A percentile compares a stretch with the other conserved stretches of the same genome.
phyloP scores from a whole-genome alignment of 1,140 invertebrate genomes.

The Ceratina australensis region DNA sequence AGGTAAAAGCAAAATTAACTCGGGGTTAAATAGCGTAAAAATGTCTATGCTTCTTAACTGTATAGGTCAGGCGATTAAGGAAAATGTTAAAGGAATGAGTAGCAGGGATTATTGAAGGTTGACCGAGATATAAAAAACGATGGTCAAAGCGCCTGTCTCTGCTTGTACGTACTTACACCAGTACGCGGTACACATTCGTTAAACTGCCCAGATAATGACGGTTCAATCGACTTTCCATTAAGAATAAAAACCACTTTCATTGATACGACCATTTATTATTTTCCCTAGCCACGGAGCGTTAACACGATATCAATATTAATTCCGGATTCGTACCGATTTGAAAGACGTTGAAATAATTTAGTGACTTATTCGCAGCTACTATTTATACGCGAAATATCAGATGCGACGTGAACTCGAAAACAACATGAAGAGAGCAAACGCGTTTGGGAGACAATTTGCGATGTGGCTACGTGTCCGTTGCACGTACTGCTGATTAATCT shows the following conservation, averaged over 20 bases:
- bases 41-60: slow-evolving; percentile 27
- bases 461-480: slow-evolving; percentile 18
- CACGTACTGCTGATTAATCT: slow-evolving; percentile 8
- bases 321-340: background rate
- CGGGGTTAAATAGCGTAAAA: slow-evolving; percentile 20
- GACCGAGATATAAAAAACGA: slow-evolving; percentile 22
- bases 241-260: background rate
- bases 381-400: background rate
- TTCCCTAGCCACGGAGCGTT: too few relatives aligned
- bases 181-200: slow-evolving; percentile 16
- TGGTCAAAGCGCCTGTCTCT: background rate
- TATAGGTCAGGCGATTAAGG: slow-evolving; percentile 33
- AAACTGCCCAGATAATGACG: slow-evolving; percentile 22
- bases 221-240: slow-evolving; percentile 25
- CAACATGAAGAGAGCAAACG: slow-evolving; percentile 32
- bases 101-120: slow-evolving; percentile 12
- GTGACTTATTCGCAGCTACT: background rate
- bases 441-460: slow-evolving; percentile 18
- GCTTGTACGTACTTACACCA: background rate
- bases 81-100: slow-evolving; percentile 34
- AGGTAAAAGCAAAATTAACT: slow-evolving; percentile 15
- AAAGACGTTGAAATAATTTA: background rate
- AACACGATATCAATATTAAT: background rate
- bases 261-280: background rate
- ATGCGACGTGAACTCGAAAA: background rate